These are phyloP conservation scores for Ispidina picta DNA, from an alignment of 2,797 vertebrate genomes.

Conservation along the genomic window DNA sequence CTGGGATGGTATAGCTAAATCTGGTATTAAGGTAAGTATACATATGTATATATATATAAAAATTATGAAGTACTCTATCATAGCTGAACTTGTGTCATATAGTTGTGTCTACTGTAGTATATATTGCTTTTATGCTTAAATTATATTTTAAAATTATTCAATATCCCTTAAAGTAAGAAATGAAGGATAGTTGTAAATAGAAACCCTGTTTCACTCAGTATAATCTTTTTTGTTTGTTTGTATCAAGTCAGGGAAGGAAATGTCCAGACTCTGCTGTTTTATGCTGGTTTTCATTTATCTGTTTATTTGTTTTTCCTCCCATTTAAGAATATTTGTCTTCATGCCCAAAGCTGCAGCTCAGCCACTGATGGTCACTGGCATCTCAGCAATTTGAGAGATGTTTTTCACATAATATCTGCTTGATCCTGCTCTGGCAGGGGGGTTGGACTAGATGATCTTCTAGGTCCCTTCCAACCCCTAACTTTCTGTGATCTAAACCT, in stretches of 20 bases:
- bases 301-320: too few species aligned
- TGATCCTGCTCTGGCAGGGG: too few species aligned
- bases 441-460: too few species aligned
- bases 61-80: background rate
- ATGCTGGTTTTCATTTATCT: background rate
- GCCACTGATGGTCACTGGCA: rapidly evolving
- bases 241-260: background rate
- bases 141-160: background rate
- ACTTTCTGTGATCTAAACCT: background rate
- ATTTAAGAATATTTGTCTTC: background rate
- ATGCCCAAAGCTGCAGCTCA: background rate
- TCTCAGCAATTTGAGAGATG: background rate
- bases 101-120: background rate
- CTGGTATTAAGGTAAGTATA: background rate
- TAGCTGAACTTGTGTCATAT: background rate
- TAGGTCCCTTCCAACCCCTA: too few species aligned
- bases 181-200: background rate
- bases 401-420: background rate
- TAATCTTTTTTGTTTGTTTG: background rate
- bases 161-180: background rate
- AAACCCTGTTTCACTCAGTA: background rate
- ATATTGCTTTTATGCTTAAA: background rate
- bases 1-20: background rate
- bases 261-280: background rate
- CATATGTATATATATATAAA: too few species aligned